Base-by-base conservation (phyloP, 2,888 invertebrate genomes). In the Hyposoter dolosus region DNA sequence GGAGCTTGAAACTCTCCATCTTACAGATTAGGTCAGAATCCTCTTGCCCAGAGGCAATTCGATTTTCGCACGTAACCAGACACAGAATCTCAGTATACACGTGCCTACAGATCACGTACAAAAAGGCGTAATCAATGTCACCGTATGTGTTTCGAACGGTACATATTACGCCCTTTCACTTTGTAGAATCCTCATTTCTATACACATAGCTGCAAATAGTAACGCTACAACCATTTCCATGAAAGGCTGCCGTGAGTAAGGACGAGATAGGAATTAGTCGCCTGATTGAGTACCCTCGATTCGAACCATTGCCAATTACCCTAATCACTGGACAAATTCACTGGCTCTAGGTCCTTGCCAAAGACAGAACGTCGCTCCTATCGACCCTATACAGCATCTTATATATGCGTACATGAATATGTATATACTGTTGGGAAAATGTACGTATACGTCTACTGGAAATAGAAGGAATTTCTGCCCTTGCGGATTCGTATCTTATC, bases 311-410 rank as follows among this genome's bases (percentile, higher is more conserved):
- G 88, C 86, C 90, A 90, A 91, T 91, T 91, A 90, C 87, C 82
- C 88, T 91, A 91, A 92, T 91, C 89, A 89, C 89, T 89, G 89
- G 89, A 90, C 90, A 88, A 91, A 90, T 92, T 91, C 88, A 88
- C 84, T 87, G 83, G 86, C 88, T 88, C 83, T 87, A 75, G 78
- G 84, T 85, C 75, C 76, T 84, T 76, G 84, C 69, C 83, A 66
- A 81, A 84, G 78, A 84, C 72, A 32, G 78, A 75, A 83, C 82
- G 83, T 83, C 50, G 69, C 75, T 76, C 69, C 56, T 65, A 66
- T 47, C 45, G 35, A 60, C 71, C n/a, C 28, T 71, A 74, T 66
- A 74, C 28, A 74, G 63, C 80, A 15, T 74, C 50, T 81, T 74
- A 53, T 45, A 79, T 35, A 79, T 76, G 23, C 50, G 56, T 72